Base-by-base conservation (phyloP, 2,797 vertebrate genomes). In the Clangula hyemalis region DNA sequence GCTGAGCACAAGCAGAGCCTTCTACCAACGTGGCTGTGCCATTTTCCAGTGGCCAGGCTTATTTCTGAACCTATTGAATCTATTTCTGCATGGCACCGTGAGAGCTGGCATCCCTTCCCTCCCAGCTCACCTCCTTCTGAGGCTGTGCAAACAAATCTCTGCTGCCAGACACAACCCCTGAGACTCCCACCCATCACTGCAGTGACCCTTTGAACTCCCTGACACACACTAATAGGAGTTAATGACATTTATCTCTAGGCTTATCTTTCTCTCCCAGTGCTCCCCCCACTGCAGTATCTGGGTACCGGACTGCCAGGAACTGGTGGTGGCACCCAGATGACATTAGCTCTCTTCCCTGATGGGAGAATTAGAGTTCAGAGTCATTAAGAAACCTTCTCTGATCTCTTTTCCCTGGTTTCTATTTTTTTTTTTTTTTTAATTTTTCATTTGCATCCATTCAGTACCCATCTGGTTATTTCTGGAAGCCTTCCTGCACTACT, bases 401-500 rank as follows among this genome's bases (percentile, higher is more conserved):
- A 57, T 73, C 19, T 73, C 19, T 39, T 73, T 75, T 5, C 51
- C 51, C 53, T 36, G 6, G 3, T 70, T 89, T 22, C 20, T 14
- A 53, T 30, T 45, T 20, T 45, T 19, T 9, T 45, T 43, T 36
- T 13, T 17, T 20, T 49, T 54, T 47, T 47, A 53, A 19, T 43
- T 61, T 18, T 38, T 32, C 25, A 53, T 77, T n/a, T 64, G 8
- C 79, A 43, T 81, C 64, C 30, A 41, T 87, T 94, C 83, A 61
- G 34, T 51, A 65, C 34, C 78, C 68, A 38, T 28, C 11, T 77
- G 61, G 49, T 89, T 97, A 92, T 95, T 95, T 95, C 94, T 89
- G 87, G 94, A 89, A 90, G 32, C 61, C 20, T 85, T 85, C 73
- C 53, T 90, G 39, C 81, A 22, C 65, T 82, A 11, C 74, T 87